Base-by-base conservation (phyloP, 92 coral and sea anemone species). In the Epizoanthus illoricatus region DNA sequence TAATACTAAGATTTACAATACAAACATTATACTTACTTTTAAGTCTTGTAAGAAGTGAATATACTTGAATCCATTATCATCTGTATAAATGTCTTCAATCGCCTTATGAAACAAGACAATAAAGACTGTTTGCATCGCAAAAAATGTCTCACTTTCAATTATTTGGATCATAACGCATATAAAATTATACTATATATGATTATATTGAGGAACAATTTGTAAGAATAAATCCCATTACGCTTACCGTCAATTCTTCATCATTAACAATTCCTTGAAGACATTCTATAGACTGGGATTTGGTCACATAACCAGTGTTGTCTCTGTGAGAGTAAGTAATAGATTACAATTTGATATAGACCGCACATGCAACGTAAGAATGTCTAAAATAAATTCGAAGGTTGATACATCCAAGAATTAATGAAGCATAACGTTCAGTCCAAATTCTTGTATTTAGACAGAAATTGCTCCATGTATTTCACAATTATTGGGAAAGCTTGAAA, bases 21-120 rank as follows among this genome's bases (percentile, higher is more conserved):
- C 63, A 20, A 7, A 40, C 12, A 33, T 33, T 21, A 10, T 54
- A 40, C 72, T 57, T 43, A 75, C 87, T 70, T 81, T 76, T 36
- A 82, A 75, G 73, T 87, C 90, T 6, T 52, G 43, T 19, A 55
- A 59, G 23, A 87, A 76, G 58, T 75, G 76, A 65, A 75, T 64
- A 58, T 76, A 83, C 40, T 64, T 87, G 49, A 87, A 87, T 1
- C 90, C 90, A 75, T 72, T 65, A 8, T 76, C 87, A 69, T 82
- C 87, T 67, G 90, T 73, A 20, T 87, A 87, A 24, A 81, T 59
- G 4, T 83, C 72, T 85, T 52, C 80, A 71, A 87, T 70, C 20
- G 61, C 20, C 90, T 87, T 45, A 33, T 61, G 1, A 24, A 17
- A 12, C 7, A 70, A 43, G 3, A 36, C 12, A 7, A 18, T 20